Evolutionary conservation across 2,888 invertebrate species (phyloP), one percentile per base, ranked within the genome.

Genomic region (Drosophila austrosaltans): DNA sequence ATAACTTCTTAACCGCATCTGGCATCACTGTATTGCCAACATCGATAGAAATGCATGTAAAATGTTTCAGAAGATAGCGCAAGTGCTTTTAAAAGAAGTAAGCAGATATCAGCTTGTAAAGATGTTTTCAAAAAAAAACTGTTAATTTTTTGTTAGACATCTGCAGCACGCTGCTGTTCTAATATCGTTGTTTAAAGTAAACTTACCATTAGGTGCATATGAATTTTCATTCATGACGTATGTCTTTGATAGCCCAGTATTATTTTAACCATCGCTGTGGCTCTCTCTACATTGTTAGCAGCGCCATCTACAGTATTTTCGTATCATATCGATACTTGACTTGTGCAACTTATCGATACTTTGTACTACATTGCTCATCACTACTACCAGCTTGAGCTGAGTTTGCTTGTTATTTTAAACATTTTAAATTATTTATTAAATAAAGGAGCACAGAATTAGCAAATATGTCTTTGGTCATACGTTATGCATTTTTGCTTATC

Each of bases 371-470:
- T 12, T 57, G 12, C 57, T 2, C 57, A 57, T 57, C 57, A 1
- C 57, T 22, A 57, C 20, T 3, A 36, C 39, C 22, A 57, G 36
- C 57, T 32, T 7, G 10, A 56, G 56, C 32, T 56, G 2, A 5
- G 22, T 4, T 39, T 57, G 6, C 16, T 39, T 39, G 22, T 12
- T 22, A 36, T 58, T 58, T 28, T 58, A 39, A 48, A 48, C 20
- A 59, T 28, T 59, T 59, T 4, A 16, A 28, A 59, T 42, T 28
- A 59, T 25, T 59, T 59, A 25, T 2, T 57, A 57, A 42, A n/a
- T 59, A 25, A 16, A 42, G 16, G 12, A 22, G 12, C 36, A 16
- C 6, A 36, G 10, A 39, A 36, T 6, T 6, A 10, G 6, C 39
- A 57, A 57, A 57, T 12, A 57, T 57, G 57, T 36, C 36, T 12